These are phyloP conservation scores for Sardina pilchardus DNA, from an alignment of 2,113 vertebrate species.

Conservation along the genomic window DNA sequence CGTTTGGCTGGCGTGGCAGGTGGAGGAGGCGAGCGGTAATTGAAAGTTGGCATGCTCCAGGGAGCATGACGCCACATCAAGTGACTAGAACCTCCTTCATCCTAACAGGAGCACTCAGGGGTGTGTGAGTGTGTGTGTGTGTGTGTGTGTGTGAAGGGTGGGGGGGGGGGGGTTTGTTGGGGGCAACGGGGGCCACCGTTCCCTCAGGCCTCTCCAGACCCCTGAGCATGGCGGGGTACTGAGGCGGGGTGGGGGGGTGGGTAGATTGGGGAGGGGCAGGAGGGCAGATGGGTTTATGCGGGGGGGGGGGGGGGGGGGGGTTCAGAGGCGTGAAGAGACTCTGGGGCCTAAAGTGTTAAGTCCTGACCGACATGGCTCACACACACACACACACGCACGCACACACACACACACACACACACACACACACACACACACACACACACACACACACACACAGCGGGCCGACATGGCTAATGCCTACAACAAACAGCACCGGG, in stretches of 20 bases:
- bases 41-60: slow-evolving; percentile 78
- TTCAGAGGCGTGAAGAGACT: slow-evolving; percentile 50
- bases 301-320: slow-evolving; percentile 41
- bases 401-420: neutral
- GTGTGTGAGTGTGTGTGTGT: slow-evolving; percentile 9
- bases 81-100: slow-evolving; percentile 52
- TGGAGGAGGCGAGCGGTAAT: slow-evolving; percentile 71
- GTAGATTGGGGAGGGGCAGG: slow-evolving; percentile 12
- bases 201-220: slow-evolving; percentile 13
- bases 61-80: slow-evolving; percentile 73
- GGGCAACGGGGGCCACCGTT: slow-evolving; percentile 15
- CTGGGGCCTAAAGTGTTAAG: slow-evolving; percentile 66
- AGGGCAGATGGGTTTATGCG: too few species aligned
- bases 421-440: slow-evolving; percentile 49
- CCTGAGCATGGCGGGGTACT: slow-evolving; percentile 32
- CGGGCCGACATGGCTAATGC: slow-evolving; percentile 70
- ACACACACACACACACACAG: slow-evolving; percentile 48
- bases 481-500: slow-evolving; percentile 80
- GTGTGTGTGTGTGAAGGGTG: slow-evolving; percentile 43
- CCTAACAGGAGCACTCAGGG: neutral
- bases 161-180: slow-evolving; percentile 47
- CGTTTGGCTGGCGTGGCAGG: slow-evolving; percentile 62
- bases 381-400: neutral
- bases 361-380: slow-evolving; percentile 72
- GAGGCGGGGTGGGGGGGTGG: slow-evolving; percentile 35